Percentiles rank a stretch among this genome's conserved stretches.
Conservation (phyloP, 2,113 vertebrate genomes). For the Leiothrix lutea region DNA sequence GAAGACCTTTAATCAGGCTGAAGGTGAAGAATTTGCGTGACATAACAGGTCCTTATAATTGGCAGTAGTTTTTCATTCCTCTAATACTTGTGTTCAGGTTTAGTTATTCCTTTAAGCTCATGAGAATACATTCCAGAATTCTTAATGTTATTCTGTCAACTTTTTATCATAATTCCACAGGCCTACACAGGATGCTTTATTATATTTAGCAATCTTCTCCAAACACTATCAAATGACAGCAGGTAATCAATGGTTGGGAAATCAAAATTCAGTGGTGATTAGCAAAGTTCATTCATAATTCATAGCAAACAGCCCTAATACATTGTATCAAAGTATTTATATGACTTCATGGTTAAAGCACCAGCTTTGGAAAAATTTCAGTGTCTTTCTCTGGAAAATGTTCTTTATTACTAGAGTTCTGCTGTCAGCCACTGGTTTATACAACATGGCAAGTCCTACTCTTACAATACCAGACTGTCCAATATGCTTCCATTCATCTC, state of each 20-base stretch:
- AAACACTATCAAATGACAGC: background rate
- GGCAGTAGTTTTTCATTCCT: background rate
- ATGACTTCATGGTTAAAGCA: background rate
- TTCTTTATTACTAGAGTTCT: background rate
- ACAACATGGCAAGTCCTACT: background rate
- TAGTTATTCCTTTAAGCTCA: background rate
- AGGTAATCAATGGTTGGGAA: background rate
- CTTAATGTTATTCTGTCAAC: background rate
- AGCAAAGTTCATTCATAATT: conserved; percentile 24
- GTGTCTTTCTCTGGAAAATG: background rate
- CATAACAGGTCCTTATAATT: background rate
- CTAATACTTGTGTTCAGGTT: background rate
- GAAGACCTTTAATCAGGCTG: conserved; percentile 23
- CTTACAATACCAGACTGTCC: background rate
- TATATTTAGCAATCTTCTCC: background rate
- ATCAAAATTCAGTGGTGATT: background rate
- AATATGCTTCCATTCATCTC: background rate
- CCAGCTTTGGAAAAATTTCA: background rate
- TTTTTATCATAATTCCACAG: background rate
- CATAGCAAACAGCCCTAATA: background rate
- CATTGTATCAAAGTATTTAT: background rate
- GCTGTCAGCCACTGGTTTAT: background rate
- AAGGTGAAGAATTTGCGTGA: conserved; percentile 29
- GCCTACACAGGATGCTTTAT: background rate
- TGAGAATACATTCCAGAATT: background rate